Percentiles rank a stretch among this genome's conserved stretches.
phyloP scores from a whole-genome alignment of 2,888 invertebrate genomes.

The Augochlorella aurata region DNA sequence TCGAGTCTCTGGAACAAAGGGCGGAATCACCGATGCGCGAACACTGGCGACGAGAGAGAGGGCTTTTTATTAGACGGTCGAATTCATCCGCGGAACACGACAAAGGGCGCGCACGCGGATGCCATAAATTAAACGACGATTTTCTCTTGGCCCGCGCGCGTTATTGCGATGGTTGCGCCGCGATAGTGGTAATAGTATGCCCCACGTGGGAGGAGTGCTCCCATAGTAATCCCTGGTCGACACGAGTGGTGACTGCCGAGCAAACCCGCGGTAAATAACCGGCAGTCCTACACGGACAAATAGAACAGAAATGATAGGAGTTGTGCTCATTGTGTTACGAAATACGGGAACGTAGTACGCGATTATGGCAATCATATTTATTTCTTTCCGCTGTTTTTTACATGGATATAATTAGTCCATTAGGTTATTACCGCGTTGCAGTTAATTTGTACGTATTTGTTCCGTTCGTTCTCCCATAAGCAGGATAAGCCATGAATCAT shows the following conservation, averaged over 20 bases:
- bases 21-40: constrained; percentile 65
- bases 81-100: constrained; percentile 37
- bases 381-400: background rate
- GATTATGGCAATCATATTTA: background rate
- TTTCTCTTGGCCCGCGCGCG: constrained; percentile 2
- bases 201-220: constrained; percentile 1
- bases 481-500: too few species aligned
- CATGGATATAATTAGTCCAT: too few species aligned
- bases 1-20: constrained; percentile 34
- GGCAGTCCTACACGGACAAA: background rate
- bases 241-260: background rate
- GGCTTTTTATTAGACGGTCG: constrained; percentile 44
- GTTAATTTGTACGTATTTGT: too few species aligned
- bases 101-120: constrained; percentile 36
- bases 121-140: constrained; percentile 35
- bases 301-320: background rate
- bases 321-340: background rate
- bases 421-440: too few species aligned
- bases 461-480: too few species aligned
- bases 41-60: constrained; percentile 18
- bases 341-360: background rate
- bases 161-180: background rate
- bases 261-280: background rate
- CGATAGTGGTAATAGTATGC: constrained; percentile 1
- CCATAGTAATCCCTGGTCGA: constrained; percentile 5